phyloP scores from a whole-genome alignment of 2,113 vertebrate species.

The Hyaena hyaena region DNA sequence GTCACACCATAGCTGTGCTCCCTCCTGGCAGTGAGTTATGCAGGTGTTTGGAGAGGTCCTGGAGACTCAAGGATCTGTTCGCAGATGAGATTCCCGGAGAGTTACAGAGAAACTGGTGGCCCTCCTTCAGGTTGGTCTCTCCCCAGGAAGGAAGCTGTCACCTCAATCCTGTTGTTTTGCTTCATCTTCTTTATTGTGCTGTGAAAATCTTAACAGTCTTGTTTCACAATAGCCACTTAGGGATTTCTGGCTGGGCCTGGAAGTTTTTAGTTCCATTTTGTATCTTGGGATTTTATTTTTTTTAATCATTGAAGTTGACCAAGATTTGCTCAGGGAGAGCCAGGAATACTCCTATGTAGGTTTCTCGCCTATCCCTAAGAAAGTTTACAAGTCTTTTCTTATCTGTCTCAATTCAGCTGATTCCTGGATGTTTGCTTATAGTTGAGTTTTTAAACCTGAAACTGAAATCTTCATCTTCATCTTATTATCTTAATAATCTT shows the following conservation, averaged over 20 bases:
- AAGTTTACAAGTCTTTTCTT: constrained; percentile 9
- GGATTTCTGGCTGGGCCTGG: constrained; percentile 10
- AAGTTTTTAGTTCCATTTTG: constrained; percentile 34
- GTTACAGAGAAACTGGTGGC: not conserved
- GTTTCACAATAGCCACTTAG: not conserved
- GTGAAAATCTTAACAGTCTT: not conserved
- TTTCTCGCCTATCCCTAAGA: constrained; percentile 43
- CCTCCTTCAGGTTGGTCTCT: not conserved
- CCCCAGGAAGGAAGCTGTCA: not conserved
- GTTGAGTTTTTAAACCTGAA: constrained; percentile 49
- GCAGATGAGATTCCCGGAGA: not conserved
- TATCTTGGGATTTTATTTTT: not conserved
- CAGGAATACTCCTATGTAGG: not conserved
- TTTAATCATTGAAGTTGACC: not conserved
- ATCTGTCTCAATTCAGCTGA: not conserved
- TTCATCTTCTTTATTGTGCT: constrained; percentile 9
- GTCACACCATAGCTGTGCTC: not conserved
- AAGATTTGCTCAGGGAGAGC: constrained; percentile 56
- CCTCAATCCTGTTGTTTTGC: not conserved
- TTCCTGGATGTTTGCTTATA: constrained; percentile 9
- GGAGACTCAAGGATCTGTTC: not conserved
- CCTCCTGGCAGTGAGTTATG: not conserved
- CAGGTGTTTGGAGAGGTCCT: not conserved
- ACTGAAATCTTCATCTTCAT: not conserved
- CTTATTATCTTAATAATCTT: too few relatives aligned